phyloP scores from a whole-genome alignment of 2,888 invertebrate species.

The Tricholauxania praeusta region DNA sequence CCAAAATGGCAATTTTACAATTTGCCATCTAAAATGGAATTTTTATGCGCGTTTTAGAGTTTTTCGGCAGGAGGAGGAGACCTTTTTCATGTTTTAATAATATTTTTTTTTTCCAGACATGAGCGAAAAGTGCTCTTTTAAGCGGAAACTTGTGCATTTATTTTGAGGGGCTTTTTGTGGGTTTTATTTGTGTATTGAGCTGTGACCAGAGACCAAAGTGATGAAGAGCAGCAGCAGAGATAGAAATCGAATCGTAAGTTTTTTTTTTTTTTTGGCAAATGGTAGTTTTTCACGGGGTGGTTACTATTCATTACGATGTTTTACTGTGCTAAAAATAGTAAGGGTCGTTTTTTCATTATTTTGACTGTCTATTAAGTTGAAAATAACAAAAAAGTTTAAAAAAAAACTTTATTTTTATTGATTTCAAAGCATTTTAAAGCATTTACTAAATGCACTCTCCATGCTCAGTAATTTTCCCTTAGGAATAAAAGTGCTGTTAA shows the following conservation, averaged over 20 bases:
- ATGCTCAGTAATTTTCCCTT: too few species aligned
- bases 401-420: too few species aligned
- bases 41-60: constrained; percentile 26
- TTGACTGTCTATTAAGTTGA: too few species aligned
- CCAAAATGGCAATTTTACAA: constrained; percentile 35
- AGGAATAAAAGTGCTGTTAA: too few species aligned
- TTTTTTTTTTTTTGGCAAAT: not conserved
- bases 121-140: constrained; percentile 22
- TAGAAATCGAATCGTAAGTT: not conserved
- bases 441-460: too few species aligned
- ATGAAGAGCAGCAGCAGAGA: constrained; percentile 9
- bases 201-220: constrained; percentile 32
- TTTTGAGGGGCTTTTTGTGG: constrained; percentile 1
- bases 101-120: not conserved
- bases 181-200: constrained; percentile 22
- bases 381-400: too few species aligned
- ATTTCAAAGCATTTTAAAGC: too few species aligned
- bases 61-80: not conserved
- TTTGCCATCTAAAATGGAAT: constrained; percentile 37
- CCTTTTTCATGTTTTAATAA: constrained; percentile 5
- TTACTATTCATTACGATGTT: too few species aligned
- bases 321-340: too few species aligned
- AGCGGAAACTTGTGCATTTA: constrained; percentile 30
- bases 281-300: not conserved
- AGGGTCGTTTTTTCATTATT: too few species aligned